A percentile compares a stretch with the other conserved stretches of the same genome.
These are phyloP conservation scores for Poecile montanus DNA, from an alignment of 2,797 vertebrate genomes.

Conservation along the genomic window DNA sequence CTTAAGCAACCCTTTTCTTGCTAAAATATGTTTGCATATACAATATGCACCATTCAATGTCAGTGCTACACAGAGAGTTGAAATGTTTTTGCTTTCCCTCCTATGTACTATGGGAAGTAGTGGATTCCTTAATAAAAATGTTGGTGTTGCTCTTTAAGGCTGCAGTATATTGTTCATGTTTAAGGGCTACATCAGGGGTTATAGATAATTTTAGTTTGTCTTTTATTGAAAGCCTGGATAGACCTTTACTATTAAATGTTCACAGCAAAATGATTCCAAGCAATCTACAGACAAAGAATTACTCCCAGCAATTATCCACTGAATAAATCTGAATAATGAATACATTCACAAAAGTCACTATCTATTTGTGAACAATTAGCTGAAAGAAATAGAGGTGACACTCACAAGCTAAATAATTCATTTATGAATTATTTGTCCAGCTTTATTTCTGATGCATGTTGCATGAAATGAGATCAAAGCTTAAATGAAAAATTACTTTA, in stretches of 20 bases:
- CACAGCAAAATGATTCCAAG: conserved; percentile 21
- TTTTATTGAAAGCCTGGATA: background rate
- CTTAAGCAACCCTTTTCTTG: background rate
- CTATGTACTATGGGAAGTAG: background rate
- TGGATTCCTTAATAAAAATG: background rate
- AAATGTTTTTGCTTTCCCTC: background rate
- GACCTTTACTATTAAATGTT: conserved; percentile 27
- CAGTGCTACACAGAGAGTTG: background rate
- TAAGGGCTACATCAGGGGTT: background rate
- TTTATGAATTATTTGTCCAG: conserved; percentile 36
- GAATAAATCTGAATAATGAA: conserved; percentile 69
- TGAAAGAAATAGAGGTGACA: conserved; percentile 48
- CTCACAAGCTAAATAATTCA: conserved; percentile 48
- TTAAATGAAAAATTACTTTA: background rate
- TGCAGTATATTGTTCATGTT: background rate
- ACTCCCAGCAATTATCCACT: conserved; percentile 51
- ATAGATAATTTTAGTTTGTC: conserved; percentile 12
- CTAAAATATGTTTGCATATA: conserved; percentile 36
- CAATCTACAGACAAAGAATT: conserved; percentile 48
- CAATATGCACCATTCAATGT: background rate
- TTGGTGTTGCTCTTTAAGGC: background rate
- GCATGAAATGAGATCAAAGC: conserved; percentile 25
- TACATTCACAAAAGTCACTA: conserved; percentile 31
- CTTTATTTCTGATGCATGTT: conserved; percentile 1
- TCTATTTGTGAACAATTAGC: conserved; percentile 60